Evolutionary conservation across 2,113 vertebrate genomes (phyloP).

Genomic region (Rhabdornis inornatus): DNA sequence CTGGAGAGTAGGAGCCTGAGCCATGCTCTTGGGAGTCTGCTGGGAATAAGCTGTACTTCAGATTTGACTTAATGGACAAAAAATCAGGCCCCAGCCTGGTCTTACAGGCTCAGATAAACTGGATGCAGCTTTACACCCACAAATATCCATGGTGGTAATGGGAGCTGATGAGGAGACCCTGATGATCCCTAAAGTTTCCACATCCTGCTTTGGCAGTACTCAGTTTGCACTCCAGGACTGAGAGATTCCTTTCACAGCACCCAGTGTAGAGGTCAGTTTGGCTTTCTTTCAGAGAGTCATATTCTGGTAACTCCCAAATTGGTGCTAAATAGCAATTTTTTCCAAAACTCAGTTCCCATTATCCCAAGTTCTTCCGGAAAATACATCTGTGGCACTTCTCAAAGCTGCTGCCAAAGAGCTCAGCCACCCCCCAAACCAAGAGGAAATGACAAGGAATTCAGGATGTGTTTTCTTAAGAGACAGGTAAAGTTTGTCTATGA

Average conservation of each 20-base stretch:
- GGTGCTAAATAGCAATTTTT: not conserved
- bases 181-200: rapidly evolving
- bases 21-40: not conserved
- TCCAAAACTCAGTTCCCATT: not conserved
- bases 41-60: not conserved
- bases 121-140: not conserved
- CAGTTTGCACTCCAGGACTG: not conserved
- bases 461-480: not conserved
- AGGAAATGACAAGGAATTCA: not conserved
- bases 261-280: not conserved
- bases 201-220: not conserved
- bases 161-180: not conserved
- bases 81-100: not conserved
- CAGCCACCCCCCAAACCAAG: not conserved
- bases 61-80: not conserved
- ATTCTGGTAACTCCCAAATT: not conserved
- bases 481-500: not conserved
- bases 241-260: not conserved
- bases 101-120: not conserved
- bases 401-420: not conserved
- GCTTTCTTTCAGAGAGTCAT: not conserved
- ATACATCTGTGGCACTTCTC: not conserved
- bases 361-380: not conserved
- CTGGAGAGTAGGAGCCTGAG: not conserved
- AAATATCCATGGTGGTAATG: not conserved